A percentile compares a stretch with the other conserved stretches of the same genome.
These are phyloP conservation scores for Orchestia grillus DNA, from an alignment of 1,140 invertebrate genomes.

Conservation along the genomic window DNA sequence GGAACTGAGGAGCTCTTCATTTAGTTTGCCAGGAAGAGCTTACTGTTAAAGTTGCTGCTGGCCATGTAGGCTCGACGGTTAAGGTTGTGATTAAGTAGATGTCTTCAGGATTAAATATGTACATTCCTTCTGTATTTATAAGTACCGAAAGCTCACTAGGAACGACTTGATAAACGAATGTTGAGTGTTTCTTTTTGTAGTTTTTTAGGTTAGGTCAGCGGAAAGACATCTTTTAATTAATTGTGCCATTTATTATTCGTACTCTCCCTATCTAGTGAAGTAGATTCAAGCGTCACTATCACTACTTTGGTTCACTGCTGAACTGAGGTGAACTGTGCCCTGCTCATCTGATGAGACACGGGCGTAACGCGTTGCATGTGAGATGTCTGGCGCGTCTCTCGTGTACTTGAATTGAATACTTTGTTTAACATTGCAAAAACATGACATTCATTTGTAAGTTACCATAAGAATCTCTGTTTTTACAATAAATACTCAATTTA, in stretches of 20 bases:
- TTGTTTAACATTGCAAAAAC: background rate
- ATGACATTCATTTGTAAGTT: background rate
- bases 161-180: slow-evolving; percentile 51
- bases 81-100: slow-evolving; percentile 53
- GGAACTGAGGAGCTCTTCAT: background rate
- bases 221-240: background rate
- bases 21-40: background rate
- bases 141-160: slow-evolving; percentile 38
- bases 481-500: background rate
- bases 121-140: slow-evolving; percentile 52
- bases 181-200: slow-evolving; percentile 43
- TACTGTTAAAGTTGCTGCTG: slow-evolving; percentile 10
- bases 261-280: background rate
- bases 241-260: background rate
- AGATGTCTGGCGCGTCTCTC: background rate
- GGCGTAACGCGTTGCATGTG: background rate
- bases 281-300: background rate
- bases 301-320: background rate
- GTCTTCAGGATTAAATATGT: slow-evolving; percentile 46
- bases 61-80: background rate
- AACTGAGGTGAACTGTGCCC: background rate
- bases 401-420: background rate
- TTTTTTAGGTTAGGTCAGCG: slow-evolving; percentile 10
- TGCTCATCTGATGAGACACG: background rate
- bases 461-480: background rate